phyloP scores from a whole-genome alignment of 2,797 vertebrate genomes.

The Enteromius treurensis region DNA sequence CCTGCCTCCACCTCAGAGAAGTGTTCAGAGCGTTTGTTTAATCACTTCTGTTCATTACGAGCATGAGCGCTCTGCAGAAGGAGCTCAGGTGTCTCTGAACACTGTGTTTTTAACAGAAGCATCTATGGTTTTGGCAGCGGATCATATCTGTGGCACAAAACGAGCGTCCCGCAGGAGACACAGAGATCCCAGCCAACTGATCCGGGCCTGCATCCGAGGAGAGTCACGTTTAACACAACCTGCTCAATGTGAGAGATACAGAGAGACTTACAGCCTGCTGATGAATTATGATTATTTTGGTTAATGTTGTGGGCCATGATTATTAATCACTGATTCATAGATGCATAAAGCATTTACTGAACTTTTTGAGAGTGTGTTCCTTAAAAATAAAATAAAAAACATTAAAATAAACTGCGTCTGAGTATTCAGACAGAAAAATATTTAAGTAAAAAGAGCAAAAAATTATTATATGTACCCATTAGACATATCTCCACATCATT shows the following conservation, averaged over 20 bases:
- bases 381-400: background rate
- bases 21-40: background rate
- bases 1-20: background rate
- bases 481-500: too few relatives aligned
- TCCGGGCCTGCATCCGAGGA: conserved; percentile 14
- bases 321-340: background rate
- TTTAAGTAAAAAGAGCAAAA: too few relatives aligned
- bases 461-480: too few relatives aligned
- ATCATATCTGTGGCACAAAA: conserved; percentile 69
- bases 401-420: background rate
- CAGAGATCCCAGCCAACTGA: conserved; percentile 21
- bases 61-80: background rate
- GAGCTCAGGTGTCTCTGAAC: background rate
- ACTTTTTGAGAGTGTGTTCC: background rate
- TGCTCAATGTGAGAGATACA: background rate
- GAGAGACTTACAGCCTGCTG: background rate
- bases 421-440: too few relatives aligned
- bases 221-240: background rate
- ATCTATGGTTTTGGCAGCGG: conserved; percentile 60
- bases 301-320: background rate
- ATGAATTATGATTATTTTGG: background rate
- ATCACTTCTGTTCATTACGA: background rate
- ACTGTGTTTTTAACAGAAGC: background rate
- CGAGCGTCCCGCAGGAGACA: conserved; percentile 22
- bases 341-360: background rate